Percentiles rank a stretch among this genome's conserved stretches.
Conservation (phyloP, 2,888 invertebrate species). For the Agrotis ipsilon region DNA sequence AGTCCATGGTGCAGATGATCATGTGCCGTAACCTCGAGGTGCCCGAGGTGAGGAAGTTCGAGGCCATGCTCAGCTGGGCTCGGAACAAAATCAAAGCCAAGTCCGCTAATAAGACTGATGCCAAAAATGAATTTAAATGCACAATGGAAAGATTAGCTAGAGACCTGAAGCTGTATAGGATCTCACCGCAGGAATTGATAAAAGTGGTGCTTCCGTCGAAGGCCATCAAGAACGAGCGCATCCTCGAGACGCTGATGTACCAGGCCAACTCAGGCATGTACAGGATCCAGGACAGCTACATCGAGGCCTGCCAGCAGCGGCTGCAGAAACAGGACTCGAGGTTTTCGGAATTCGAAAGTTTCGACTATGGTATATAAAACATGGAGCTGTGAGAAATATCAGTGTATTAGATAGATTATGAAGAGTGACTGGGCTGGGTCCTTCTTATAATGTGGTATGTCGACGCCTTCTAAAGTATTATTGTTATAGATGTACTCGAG, state of each 20-base stretch:
- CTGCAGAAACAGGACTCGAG: slow-evolving; percentile 97
- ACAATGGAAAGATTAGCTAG: slow-evolving; percentile 97
- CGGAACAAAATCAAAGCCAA: slow-evolving; percentile 95
- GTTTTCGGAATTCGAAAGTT: slow-evolving; percentile 95
- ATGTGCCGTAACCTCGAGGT: slow-evolving; percentile 98
- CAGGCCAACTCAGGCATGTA: slow-evolving; percentile 98
- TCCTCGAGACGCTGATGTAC: slow-evolving; percentile 97
- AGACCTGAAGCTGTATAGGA: slow-evolving; percentile 97
- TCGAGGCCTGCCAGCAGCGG: slow-evolving; percentile 96
- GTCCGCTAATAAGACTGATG: slow-evolving; percentile 95
- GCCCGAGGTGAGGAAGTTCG: slow-evolving; percentile 97
- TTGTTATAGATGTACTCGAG: slow-evolving; percentile 89
- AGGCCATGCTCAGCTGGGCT: slow-evolving; percentile 98
- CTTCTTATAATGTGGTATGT: slow-evolving; percentile 87
- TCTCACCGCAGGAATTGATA: slow-evolving; percentile 97
- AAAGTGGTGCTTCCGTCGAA: slow-evolving; percentile 98
- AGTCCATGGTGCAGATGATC: slow-evolving; percentile 98
- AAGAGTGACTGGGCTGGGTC: slow-evolving; percentile 84
- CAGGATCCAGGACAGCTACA: slow-evolving; percentile 96
- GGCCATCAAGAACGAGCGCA: slow-evolving; percentile 97
- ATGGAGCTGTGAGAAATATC: slow-evolving; percentile 88
- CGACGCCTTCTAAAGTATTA: slow-evolving; percentile 90
- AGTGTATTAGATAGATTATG: slow-evolving; percentile 89
- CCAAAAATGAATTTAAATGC: slow-evolving; percentile 97
- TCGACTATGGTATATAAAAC: slow-evolving; percentile 94